Evolutionary conservation across 2,888 invertebrate genomes (phyloP), one percentile per base, ranked within the genome.

Genomic region (Dilophus febrilis): DNA sequence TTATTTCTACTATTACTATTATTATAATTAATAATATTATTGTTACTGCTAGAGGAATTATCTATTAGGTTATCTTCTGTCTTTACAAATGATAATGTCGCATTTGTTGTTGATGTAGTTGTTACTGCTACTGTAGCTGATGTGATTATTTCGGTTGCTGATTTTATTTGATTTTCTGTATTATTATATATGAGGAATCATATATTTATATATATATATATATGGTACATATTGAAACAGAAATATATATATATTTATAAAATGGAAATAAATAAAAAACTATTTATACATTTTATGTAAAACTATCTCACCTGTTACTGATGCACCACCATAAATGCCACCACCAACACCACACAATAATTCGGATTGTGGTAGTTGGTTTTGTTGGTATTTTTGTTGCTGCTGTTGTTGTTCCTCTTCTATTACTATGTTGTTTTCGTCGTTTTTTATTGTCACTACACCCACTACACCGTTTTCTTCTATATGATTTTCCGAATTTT

Each of bases 51-150:
- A 38, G 16, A 17, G 16, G 8, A 30, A 41, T 31, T 41, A 32
- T 40, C 40, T 31, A 43, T 42, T 42, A 45, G 39, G 36, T 46
- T 46, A 40, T 34, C 45, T 42, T 32, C 26, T 31, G 22, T 18
- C 19, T 42, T 35, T 32, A 38, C 30, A 31, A 37, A 31, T 30
- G 42, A 35, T 42, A 34, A 40, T 30, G 45, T 45, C 41, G 41
- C 36, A 51, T 53, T 53, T 45, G 16, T 27, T 12, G 13, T 19
- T 6, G n/a, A n/a, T n/a, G n/a, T n/a, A n/a, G 22, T 22, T 22
- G 22, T 22, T 22, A 8, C 22, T 22, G 22, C n/a, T n/a, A 8
- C 8, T 22, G 22, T 22, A 6, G 22, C 22, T 22, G 22, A n/a
- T n/a, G n/a, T n/a, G n/a, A n/a, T n/a, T n/a, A n/a, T 22, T 22